Conservation (phyloP, 2,888 invertebrate genomes). For the Tuberolachnus salignus region DNA sequence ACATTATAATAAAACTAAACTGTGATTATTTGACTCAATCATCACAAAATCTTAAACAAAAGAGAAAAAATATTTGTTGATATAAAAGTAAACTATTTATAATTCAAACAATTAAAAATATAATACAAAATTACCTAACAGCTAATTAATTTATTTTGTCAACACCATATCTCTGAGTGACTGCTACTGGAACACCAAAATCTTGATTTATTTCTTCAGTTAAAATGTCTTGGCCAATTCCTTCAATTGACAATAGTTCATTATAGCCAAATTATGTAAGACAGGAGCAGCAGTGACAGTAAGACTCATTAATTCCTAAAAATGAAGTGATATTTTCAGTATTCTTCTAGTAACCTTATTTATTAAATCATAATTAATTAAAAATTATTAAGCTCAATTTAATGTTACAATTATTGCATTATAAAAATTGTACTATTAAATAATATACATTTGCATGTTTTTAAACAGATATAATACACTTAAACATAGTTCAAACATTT, state of each 20-base stretch:
- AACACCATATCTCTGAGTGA: background rate
- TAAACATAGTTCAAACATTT: too few relatives aligned
- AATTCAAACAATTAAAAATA: background rate
- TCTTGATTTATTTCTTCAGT: conserved; percentile 10
- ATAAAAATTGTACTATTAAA: too few relatives aligned
- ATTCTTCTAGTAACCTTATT: background rate
- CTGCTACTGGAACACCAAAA: too few relatives aligned
- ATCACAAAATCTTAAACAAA: background rate
- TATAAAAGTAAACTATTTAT: background rate
- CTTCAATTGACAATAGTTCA: conserved; percentile 2
- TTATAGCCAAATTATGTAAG: conserved; percentile 24
- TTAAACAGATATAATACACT: too few relatives aligned
- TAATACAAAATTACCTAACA: conserved; percentile 16
- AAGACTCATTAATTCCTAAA: conserved; percentile 20
- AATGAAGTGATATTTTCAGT: conserved; percentile 4
- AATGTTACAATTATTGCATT: too few relatives aligned
- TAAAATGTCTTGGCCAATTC: conserved; percentile 1
- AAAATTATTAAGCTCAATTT: too few relatives aligned
- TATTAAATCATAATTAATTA: background rate
- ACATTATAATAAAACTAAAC: background rate
- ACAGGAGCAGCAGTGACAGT: conserved; percentile 5
- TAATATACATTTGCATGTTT: too few relatives aligned
- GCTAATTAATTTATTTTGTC: conserved; percentile 14
- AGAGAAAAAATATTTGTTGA: conserved; percentile 13
- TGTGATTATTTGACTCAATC: background rate